Evolutionary conservation across 2,113 vertebrate genomes (phyloP), one percentile per base, ranked within the genome.

Genomic region (Lamprologus ornatipinnis): DNA sequence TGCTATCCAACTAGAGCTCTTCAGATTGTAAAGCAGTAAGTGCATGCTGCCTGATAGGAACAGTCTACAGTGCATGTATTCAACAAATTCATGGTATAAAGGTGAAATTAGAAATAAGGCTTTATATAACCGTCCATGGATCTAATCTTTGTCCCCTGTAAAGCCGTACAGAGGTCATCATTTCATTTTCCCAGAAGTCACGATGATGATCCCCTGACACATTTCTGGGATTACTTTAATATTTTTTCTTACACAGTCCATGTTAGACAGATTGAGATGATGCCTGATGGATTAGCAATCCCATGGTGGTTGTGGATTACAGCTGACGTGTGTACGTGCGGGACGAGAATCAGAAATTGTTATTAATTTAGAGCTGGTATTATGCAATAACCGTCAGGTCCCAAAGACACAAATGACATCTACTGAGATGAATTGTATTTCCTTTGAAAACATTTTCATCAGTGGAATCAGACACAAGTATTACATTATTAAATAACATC

Each of bases 181-280:
- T 54, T 89, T 90, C 40, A 90, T 87, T 83, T 86, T 28, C 73
- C 79, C 86, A 88, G 86, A 85, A 79, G 60, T 78, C 33, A 54
- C 55, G 0, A 4, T 1, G 37, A 81, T 79, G 55, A 82, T 85
- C 80, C 85, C 84, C 86, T 51, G 75, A 87, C 91, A 91, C 87
- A 86, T 90, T 89, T 87, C 78, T 54, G 84, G 31, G 70, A 91
- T 83, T 85, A 84, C 90, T 88, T 91, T 83, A 85, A 92, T 85
- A 84, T 75, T 42, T 33, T 28, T 51, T 68, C 57, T 58, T 80
- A 55, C 60, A 54, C 42, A 79, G 51, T 53, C 7, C 31, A 37
- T 57, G 85, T 81, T 12, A 12, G 60, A 82, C 82, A 89, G 92
- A 90, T 90, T 92, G 93, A 85, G 73, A 92, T 83, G 88, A 92